Percentiles rank a stretch among this genome's conserved stretches.
These are phyloP conservation scores for Trichopria drosophilae DNA, from an alignment of 2,888 invertebrate genomes.

Conservation along the genomic window DNA sequence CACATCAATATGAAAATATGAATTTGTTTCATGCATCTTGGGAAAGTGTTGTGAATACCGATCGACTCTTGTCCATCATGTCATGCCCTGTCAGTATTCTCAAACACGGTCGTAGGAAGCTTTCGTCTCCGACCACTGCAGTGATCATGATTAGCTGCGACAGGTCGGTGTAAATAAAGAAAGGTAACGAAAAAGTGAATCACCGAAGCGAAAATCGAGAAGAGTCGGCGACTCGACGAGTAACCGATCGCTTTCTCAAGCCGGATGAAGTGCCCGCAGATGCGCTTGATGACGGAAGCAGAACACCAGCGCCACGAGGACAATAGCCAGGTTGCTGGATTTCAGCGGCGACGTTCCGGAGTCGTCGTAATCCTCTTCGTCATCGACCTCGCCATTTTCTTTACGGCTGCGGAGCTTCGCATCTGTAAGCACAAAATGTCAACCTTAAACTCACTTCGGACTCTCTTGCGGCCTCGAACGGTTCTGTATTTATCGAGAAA, in stretches of 20 bases:
- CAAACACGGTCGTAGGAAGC: too few relatives aligned
- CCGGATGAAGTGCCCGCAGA: constrained; percentile 48
- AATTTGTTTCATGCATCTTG: too few relatives aligned
- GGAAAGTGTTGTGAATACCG: too few relatives aligned
- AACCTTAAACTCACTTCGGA: constrained; percentile 14
- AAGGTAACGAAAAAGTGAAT: constrained; percentile 12
- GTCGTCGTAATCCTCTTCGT: constrained; percentile 49
- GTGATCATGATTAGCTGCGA: too few relatives aligned
- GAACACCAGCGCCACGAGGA: constrained; percentile 40
- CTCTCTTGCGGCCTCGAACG: constrained; percentile 2
- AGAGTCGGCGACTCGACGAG: constrained; percentile 27
- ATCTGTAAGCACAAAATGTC: constrained; percentile 43
- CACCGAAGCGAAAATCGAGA: constrained; percentile 24
- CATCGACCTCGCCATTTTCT: constrained; percentile 43
- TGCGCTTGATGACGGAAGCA: constrained; percentile 48
- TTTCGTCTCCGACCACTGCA: too few relatives aligned
- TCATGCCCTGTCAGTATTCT: too few relatives aligned
- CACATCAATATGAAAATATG: too few relatives aligned
- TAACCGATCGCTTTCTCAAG: constrained; percentile 41
- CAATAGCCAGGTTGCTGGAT: constrained; percentile 37
- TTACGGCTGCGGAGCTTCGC: constrained; percentile 50
- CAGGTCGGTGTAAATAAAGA: too few relatives aligned
- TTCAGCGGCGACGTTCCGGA: constrained; percentile 42
- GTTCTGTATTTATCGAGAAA: too few relatives aligned
- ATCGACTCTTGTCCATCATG: too few relatives aligned